Base-by-base conservation (phyloP, 2,113 vertebrate species). In the Myotis brandtii region DNA sequence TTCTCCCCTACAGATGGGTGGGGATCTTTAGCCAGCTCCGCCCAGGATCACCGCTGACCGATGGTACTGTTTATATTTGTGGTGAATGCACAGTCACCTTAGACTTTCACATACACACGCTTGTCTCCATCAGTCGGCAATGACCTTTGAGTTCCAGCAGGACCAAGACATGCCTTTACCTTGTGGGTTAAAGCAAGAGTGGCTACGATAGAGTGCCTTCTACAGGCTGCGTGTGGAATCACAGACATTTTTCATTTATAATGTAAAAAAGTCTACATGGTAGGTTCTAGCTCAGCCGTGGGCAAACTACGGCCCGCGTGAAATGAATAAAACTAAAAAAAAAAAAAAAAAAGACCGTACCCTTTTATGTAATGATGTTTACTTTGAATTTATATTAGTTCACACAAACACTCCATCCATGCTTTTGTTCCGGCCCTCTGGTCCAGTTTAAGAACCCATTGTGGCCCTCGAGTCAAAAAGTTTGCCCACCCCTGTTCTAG, bases 131-230 rank as follows among this genome's bases (percentile, higher is more conserved):
- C 23, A 85, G 25, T 72, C 14, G 88, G 59, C 67, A 37, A 30
- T 5, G 18, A 4, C 32, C 5, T 14, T 34, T 79, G n/a, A n/a
- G 67, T 54, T 89, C 21, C 21, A 43, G 54, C 20, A 30, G 7
- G 76, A 54, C 37, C 17, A 2, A 0, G 0, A 8, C 0, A 3
- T 10, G 27, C 32, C 59, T 72, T 40, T 54, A 37, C 37, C 46
- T 0, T n/a, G 37, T 16, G 86, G 56, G 46, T 34, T 11, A 34
- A 2, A 17, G 12, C 10, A 17, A 50, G 34, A 37, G 37, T 37
- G 37, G 37, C 37, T 4, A 37, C 37, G 6, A 27, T 0, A 27
- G 13, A 83, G 43, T 7, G 40, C n/a, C 43, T 46, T 72, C 54
- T 37, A 64, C 1, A 67, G 64, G 20, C 48, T 73, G 17, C 0